Base-by-base conservation (phyloP, 2,888 invertebrate species). In the Chromoteleia sp. region DNA sequence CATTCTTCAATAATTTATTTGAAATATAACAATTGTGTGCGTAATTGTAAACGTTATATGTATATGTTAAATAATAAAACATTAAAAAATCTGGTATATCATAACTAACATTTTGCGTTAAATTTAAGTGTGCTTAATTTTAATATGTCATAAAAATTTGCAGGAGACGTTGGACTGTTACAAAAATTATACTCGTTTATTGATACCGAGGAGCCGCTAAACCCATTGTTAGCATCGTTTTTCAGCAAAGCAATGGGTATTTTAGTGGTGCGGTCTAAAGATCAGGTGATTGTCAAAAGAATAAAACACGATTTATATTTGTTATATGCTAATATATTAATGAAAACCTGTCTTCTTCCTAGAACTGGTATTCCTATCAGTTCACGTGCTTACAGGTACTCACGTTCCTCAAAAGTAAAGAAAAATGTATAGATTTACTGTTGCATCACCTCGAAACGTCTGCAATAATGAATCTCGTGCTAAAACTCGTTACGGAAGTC, bases 231-330 rank as follows among this genome's bases (percentile, higher is more conserved):
- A 89, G 98, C 98, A 61, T 98, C 98, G 83, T 99, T 98, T 94
- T 98, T 98, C 93, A 98, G 97, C 93, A 98, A 98, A 94, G 97
- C 97, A 84, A 95, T 99, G 92, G 96, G 97, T 89, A 96, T 97
- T 92, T 94, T 99, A 88, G 95, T 98, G 84, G 95, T 96, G 85
- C 95, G 96, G 91, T 96, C 96, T 92, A 95, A 96, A 90, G 97
- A 97, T 93, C 96, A 95, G 94, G 96, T 96, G 92, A 91, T 74
- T 50, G n/a, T 48, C 19, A 33, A 25, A 2, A 5, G 5, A 2
- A 25, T 25, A 25, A 2, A 25, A 2, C 2, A 4, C 5, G 25
- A 25, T 25, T 25, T 25, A 2, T 25, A 5, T 25, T 25, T 5
- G 5, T 25, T 25, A 25, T 5, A 25, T 25, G 25, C 2, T 4